Evolutionary conservation across 2,797 vertebrate genomes (phyloP).

Genomic region (Nannoperca australis): DNA sequence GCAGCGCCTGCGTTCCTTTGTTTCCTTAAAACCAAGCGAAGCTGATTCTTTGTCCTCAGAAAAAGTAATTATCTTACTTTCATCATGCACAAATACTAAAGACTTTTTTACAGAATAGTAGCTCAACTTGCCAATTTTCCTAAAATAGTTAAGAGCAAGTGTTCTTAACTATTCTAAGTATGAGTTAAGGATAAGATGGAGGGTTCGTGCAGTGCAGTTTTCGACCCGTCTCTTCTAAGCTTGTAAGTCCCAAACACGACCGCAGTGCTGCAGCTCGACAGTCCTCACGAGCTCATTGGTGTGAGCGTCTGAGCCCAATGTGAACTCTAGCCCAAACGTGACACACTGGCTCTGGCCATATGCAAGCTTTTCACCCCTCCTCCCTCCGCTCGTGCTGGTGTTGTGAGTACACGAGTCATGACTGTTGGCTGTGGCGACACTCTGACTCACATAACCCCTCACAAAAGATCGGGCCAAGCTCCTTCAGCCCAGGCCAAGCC

Average conservation of each 20-base stretch:
- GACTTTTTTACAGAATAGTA: neutral
- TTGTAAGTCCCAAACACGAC: slow-evolving; percentile 61
- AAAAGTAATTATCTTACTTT: neutral
- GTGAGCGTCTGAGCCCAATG: slow-evolving; percentile 73
- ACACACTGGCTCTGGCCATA: slow-evolving; percentile 76
- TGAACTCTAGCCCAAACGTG: slow-evolving; percentile 72
- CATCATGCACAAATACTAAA: neutral
- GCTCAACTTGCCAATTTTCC: neutral
- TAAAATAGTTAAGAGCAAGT: neutral
- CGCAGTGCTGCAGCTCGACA: slow-evolving; percentile 35
- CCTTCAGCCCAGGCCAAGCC: slow-evolving; percentile 69
- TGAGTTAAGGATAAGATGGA: neutral
- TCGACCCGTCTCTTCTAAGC: slow-evolving; percentile 49
- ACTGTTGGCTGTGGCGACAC: slow-evolving; percentile 69
- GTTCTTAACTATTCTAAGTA: neutral
- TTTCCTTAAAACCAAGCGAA: neutral
- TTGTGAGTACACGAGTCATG: slow-evolving; percentile 70
- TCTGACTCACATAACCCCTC: slow-evolving; percentile 78
- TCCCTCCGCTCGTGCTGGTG: slow-evolving; percentile 57
- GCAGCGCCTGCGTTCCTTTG: neutral
- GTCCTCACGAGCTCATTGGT: slow-evolving; percentile 58
- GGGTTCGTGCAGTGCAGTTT: slow-evolving; percentile 38
- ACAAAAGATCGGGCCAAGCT: slow-evolving; percentile 66
- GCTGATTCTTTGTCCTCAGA: neutral
- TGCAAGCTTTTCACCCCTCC: slow-evolving; percentile 74